Evolutionary conservation across 1,140 invertebrate species (phyloP).

Genomic region (Drosophila miranda): DNA sequence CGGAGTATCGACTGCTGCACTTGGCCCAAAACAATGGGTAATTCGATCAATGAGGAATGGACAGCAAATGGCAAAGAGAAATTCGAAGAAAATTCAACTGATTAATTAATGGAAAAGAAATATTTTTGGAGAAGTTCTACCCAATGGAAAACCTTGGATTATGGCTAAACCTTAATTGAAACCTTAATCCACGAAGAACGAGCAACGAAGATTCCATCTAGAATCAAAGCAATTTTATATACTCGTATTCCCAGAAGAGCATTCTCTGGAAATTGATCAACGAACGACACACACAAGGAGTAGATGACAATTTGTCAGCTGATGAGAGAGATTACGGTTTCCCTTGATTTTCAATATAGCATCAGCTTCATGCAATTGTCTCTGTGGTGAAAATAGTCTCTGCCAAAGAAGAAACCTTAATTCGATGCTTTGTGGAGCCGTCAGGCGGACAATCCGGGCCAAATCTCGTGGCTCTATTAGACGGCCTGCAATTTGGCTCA

Average conservation of each 20-base stretch:
- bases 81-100: background rate
- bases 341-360: too few relatives aligned
- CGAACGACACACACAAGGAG: too few relatives aligned
- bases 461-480: constrained; percentile 38
- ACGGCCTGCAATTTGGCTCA: constrained; percentile 50
- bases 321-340: too few relatives aligned
- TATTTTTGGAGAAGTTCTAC: background rate
- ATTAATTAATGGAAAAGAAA: constrained; percentile 22
- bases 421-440: constrained; percentile 29
- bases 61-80: background rate
- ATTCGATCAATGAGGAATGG: constrained; percentile 37
- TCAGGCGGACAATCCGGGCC: constrained; percentile 27
- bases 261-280: too few relatives aligned
- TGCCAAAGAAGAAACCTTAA: constrained; percentile 21
- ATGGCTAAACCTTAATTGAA: too few relatives aligned
- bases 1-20: constrained; percentile 31
- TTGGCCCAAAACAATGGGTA: constrained; percentile 19
- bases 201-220: too few relatives aligned
- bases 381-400: background rate
- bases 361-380: too few relatives aligned
- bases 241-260: too few relatives aligned
- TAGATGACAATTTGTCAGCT: too few relatives aligned
- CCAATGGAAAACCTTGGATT: too few relatives aligned
- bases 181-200: too few relatives aligned
- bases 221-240: too few relatives aligned